A percentile compares a stretch with the other conserved stretches of the same genome.
phyloP scores from a whole-genome alignment of 2,113 vertebrate genomes.

The Atlantisia rogersi region DNA sequence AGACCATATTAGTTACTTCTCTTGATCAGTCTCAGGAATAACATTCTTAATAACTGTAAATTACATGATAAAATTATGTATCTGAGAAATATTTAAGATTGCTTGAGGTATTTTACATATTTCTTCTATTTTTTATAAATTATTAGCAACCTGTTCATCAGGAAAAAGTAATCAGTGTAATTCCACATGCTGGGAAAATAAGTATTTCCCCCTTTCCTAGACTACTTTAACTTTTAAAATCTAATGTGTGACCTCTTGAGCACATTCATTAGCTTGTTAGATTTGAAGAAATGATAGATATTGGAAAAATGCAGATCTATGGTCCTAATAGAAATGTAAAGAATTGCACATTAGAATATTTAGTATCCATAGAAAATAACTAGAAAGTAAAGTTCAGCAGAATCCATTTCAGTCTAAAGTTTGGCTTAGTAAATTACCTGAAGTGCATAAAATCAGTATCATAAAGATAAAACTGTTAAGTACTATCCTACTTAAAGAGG shows the following conservation, averaged over 20 bases:
- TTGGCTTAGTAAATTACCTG: neutral
- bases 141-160: neutral
- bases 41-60: neutral
- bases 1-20: fast-evolving
- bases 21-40: neutral
- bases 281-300: neutral
- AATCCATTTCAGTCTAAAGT: neutral
- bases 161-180: neutral
- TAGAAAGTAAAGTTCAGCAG: neutral
- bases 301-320: neutral
- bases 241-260: neutral
- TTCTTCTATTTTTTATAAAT: neutral
- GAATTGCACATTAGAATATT: neutral
- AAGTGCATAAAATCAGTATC: neutral
- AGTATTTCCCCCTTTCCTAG: neutral
- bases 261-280: neutral
- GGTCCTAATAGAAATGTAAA: neutral
- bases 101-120: neutral
- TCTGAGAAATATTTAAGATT: neutral
- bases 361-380: neutral
- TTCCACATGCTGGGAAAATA: neutral
- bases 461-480: conserved; percentile 38
- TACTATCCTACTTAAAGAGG: neutral
- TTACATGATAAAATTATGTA: neutral
- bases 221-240: neutral